Evolutionary conservation across 2,113 vertebrate genomes (phyloP).

Genomic region (Fulica atra): DNA sequence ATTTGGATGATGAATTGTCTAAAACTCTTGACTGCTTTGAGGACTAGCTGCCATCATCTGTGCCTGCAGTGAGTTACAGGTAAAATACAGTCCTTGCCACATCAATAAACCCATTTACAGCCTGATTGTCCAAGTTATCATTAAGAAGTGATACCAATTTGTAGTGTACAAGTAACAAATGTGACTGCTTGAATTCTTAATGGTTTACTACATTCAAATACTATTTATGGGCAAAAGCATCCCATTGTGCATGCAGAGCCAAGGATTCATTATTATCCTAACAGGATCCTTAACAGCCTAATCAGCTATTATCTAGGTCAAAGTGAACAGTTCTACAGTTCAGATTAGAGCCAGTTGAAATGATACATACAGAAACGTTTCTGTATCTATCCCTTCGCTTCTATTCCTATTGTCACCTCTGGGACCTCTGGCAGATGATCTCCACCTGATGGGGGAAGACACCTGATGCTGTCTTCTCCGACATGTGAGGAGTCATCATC

Average conservation of each 20-base stretch:
- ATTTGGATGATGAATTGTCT: background rate
- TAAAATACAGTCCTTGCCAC: background rate
- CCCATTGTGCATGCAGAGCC: background rate
- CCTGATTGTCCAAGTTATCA: background rate
- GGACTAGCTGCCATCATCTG: background rate
- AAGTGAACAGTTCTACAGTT: background rate
- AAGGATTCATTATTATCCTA: background rate
- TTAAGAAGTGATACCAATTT: background rate
- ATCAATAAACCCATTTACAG: background rate
- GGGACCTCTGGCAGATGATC: background rate
- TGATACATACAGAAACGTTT: background rate
- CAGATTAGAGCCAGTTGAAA: background rate
- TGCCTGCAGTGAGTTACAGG: background rate
- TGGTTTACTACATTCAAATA: background rate
- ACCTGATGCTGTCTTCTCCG: no score
- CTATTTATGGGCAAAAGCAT: background rate
- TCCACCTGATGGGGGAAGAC: background rate
- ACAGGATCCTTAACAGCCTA: background rate
- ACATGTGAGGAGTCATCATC: background rate
- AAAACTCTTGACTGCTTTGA: background rate
- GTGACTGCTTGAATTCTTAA: background rate
- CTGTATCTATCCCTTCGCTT: background rate
- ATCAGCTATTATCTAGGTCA: accelerated
- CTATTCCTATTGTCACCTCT: background rate
- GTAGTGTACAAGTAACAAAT: background rate